phyloP scores from a whole-genome alignment of 2,888 invertebrate genomes.

The Tortrix viridana region DNA sequence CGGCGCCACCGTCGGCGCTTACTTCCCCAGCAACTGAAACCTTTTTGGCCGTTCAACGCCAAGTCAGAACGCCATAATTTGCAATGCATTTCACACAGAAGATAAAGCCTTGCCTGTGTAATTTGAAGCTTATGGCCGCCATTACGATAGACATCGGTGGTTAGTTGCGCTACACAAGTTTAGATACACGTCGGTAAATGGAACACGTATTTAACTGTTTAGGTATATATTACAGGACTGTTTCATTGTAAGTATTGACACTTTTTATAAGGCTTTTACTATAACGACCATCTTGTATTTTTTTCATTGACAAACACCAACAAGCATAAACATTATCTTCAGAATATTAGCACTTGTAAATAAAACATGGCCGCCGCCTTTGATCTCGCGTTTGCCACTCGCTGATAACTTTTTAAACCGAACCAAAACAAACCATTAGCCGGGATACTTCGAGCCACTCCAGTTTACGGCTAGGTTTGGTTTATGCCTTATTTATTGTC shows the following conservation, averaged over 20 bases:
- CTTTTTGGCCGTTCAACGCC: conserved; percentile 8
- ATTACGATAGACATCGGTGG: conserved; percentile 31
- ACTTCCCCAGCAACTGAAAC: not conserved
- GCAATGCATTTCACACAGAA: conserved; percentile 27
- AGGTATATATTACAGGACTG: not conserved
- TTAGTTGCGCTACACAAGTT: conserved; percentile 32
- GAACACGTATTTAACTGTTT: conserved; percentile 20
- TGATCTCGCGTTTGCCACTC: conserved; percentile 27
- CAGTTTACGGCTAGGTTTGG: conserved; percentile 68
- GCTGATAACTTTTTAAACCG: conserved; percentile 39
- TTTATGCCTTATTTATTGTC: conserved; percentile 71
- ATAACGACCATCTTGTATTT: not conserved
- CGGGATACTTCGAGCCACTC: conserved; percentile 71
- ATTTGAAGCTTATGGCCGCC: conserved; percentile 36
- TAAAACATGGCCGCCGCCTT: conserved; percentile 30
- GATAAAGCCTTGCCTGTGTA: conserved; percentile 21
- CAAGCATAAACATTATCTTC: conserved; percentile 13
- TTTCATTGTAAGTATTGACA: not conserved
- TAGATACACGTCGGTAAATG: conserved; percentile 30
- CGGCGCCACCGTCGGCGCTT: too few relatives aligned
- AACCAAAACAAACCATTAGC: conserved; percentile 83
- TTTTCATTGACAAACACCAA: not conserved
- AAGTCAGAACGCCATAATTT: conserved; percentile 20
- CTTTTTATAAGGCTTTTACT: not conserved
- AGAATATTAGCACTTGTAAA: conserved; percentile 36